Evolutionary conservation across 2,797 vertebrate species (phyloP).

Genomic region (Distichodus sexfasciatus): DNA sequence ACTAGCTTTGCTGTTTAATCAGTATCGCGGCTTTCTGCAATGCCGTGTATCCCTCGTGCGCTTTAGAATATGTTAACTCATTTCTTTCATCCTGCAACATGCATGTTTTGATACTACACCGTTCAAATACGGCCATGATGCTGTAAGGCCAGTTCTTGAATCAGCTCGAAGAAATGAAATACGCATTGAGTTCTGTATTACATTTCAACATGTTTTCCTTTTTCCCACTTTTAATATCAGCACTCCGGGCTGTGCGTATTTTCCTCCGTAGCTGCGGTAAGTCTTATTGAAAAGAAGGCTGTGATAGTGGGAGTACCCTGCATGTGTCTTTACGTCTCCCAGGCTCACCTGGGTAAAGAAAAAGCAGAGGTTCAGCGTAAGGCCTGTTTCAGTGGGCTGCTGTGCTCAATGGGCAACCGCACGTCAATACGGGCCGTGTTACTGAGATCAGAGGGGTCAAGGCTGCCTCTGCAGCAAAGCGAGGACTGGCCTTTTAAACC

Average conservation of each 20-base stretch:
- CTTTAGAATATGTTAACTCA: neutral
- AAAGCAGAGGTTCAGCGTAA: conserved; percentile 40
- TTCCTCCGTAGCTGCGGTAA: conserved; percentile 14
- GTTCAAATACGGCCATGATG: no score
- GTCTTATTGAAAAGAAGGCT: conserved; percentile 38
- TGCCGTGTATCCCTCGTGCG: neutral
- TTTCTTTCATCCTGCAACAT: neutral
- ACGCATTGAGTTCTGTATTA: neutral
- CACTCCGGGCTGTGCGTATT: conserved; percentile 27
- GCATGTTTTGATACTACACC: no score
- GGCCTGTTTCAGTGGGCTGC: conserved; percentile 38
- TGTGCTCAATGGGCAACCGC: conserved; percentile 51
- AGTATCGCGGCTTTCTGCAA: conserved; percentile 5
- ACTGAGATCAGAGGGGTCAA: conserved; percentile 69
- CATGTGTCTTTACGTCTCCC: conserved; percentile 36
- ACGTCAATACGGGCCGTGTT: conserved; percentile 47
- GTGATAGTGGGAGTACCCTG: conserved; percentile 41
- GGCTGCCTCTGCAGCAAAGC: conserved; percentile 68
- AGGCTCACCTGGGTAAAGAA: conserved; percentile 39
- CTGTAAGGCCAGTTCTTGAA: no score
- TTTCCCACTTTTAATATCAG: conserved; percentile 36
- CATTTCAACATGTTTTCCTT: neutral
- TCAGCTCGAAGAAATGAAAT: neutral
- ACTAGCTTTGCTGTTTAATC: conserved; percentile 37
- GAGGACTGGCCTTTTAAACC: conserved; percentile 57